phyloP scores from a whole-genome alignment of 2,113 vertebrate species.

The Falco punctatus region DNA sequence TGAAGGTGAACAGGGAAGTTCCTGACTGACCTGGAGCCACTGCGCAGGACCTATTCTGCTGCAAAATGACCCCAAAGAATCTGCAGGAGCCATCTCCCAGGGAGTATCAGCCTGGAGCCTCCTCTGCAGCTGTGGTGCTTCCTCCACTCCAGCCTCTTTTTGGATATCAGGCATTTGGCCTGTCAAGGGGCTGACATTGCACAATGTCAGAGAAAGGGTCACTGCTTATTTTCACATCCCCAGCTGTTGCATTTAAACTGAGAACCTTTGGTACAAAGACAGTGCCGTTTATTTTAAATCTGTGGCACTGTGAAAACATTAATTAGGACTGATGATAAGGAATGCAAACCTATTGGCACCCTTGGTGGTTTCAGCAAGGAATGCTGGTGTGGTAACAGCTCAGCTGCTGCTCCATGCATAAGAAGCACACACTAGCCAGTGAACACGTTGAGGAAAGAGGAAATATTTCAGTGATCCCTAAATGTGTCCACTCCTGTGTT shows the following conservation, averaged over 20 bases:
- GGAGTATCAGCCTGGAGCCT: neutral
- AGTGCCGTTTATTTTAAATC: neutral
- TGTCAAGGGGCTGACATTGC: neutral
- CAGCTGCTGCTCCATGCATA: neutral
- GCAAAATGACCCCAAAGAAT: neutral
- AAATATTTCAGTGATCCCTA: neutral
- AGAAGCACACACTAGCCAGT: neutral
- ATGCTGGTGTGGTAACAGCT: neutral
- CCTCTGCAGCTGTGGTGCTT: constrained; percentile 1
- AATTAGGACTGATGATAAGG: constrained; percentile 25
- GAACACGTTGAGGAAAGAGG: neutral
- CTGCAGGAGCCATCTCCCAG: neutral
- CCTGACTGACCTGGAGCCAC: accelerated
- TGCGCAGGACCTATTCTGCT: neutral
- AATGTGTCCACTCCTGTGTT: neutral
- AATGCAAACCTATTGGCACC: neutral
- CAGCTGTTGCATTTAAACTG: neutral
- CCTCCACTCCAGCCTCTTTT: neutral
- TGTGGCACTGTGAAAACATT: neutral
- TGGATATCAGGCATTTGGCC: neutral
- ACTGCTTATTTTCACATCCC: neutral
- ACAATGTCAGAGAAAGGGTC: no score
- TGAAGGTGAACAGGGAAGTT: neutral
- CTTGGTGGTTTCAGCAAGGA: neutral
- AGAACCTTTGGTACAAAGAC: neutral